phyloP scores from a whole-genome alignment of 1,140 invertebrate species.

The Lysiphlebus fabarum region DNA sequence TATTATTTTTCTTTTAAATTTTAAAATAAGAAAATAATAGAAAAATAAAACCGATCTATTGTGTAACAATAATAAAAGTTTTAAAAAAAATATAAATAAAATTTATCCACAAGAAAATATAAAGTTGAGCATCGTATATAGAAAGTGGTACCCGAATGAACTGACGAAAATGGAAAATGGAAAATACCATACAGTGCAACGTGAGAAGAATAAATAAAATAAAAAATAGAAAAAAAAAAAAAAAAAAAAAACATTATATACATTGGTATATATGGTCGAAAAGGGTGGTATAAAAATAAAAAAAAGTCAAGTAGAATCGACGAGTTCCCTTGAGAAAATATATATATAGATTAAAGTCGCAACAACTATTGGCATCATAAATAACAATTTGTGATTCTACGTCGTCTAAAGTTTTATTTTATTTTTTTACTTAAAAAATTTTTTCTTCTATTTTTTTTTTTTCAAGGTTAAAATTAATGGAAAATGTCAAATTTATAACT shows the following conservation, averaged over 20 bases:
- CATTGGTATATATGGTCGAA: conserved; percentile 1
- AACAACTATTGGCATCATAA: conserved; percentile 23
- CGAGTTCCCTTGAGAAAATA: conserved; percentile 4
- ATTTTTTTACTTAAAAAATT: neutral
- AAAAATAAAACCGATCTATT: neutral
- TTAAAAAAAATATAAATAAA: conserved; percentile 3
- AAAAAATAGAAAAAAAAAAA: neutral
- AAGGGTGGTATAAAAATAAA: neutral
- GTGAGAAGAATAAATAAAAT: conserved; percentile 6
- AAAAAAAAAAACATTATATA: too few relatives aligned
- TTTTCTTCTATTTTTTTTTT: too few relatives aligned
- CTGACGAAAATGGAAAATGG: conserved; percentile 5
- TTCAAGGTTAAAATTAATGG: too few relatives aligned
- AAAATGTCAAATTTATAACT: too few relatives aligned
- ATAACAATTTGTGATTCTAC: conserved; percentile 28
- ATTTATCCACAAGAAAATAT: conserved; percentile 19
- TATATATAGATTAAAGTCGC: conserved; percentile 6
- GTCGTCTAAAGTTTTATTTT: neutral
- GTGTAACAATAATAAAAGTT: neutral
- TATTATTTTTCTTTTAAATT: too few relatives aligned
- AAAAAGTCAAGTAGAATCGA: conserved; percentile 6
- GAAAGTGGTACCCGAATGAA: conserved; percentile 8
- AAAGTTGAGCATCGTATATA: conserved; percentile 20
- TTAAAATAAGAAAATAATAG: too few relatives aligned
- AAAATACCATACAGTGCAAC: neutral